A percentile compares a stretch with the other conserved stretches of the same genome.
These are phyloP conservation scores for Acinonyx jubatus DNA, from an alignment of 2,113 vertebrate species.

Conservation along the genomic window DNA sequence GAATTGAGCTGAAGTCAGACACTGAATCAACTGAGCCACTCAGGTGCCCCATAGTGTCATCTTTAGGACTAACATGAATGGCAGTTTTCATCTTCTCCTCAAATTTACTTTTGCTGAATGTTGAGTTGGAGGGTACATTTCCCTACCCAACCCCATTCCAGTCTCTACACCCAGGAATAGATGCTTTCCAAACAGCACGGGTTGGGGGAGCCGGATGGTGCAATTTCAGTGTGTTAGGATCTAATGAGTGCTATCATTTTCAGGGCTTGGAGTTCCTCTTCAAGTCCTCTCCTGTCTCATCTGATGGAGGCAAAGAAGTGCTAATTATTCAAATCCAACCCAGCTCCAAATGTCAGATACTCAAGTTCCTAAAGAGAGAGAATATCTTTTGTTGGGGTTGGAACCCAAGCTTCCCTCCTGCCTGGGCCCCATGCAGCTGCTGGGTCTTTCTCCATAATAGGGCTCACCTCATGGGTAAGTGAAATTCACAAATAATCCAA, in stretches of 20 bases:
- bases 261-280: background rate
- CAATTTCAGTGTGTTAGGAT: slow-evolving; percentile 58
- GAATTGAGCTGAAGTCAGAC: too few relatives aligned
- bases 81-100: background rate
- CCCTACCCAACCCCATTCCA: background rate
- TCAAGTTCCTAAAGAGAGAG: background rate
- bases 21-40: too few relatives aligned
- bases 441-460: background rate
- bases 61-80: background rate
- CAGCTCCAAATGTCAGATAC: slow-evolving; percentile 54
- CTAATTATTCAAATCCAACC: slow-evolving; percentile 75
- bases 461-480: background rate
- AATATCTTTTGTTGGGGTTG: background rate
- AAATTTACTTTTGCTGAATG: background rate
- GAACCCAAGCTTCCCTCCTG: background rate
- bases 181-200: background rate
- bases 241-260: slow-evolving; percentile 64
- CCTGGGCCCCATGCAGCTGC: background rate
- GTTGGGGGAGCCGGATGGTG: background rate
- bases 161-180: background rate
- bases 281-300: slow-evolving; percentile 28
- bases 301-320: slow-evolving; percentile 59
- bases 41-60: background rate
- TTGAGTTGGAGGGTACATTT: background rate
- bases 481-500: background rate